Percentiles rank a stretch among this genome's conserved stretches.
Conservation (phyloP, 2,888 invertebrate genomes). For the Euclidia mi region DNA sequence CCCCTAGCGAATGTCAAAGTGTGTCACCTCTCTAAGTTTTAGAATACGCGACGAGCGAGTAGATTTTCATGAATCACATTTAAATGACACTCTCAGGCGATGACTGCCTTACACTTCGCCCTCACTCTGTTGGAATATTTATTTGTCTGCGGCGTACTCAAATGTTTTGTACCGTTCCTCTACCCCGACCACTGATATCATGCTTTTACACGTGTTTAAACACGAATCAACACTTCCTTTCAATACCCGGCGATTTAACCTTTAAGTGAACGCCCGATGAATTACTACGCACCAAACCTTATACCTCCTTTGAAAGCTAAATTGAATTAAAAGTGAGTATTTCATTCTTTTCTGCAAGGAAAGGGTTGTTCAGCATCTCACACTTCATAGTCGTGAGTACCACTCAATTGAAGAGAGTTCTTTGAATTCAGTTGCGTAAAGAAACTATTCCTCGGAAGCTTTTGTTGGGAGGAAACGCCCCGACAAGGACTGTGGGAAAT, state of each 20-base stretch:
- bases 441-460: conserved; percentile 56
- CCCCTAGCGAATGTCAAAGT: conserved; percentile 25
- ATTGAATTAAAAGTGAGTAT: conserved; percentile 29
- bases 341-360: conserved; percentile 21
- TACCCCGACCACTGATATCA: conserved; percentile 17
- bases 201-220: conserved; percentile 32
- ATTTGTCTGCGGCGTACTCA: conserved; percentile 64
- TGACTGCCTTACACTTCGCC: conserved; percentile 69
- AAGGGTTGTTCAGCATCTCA: conserved; percentile 52
- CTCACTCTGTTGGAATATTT: conserved; percentile 69
- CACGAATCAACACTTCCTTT: conserved; percentile 20
- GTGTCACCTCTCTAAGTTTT: conserved; percentile 45
- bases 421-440: conserved; percentile 69
- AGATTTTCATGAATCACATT: conserved; percentile 73
- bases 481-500: too few relatives aligned
- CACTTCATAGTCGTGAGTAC: conserved; percentile 61
- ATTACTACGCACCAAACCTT: conserved; percentile 6
- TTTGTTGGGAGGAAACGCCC: too few relatives aligned
- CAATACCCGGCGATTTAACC: conserved; percentile 8
- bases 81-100: conserved; percentile 69
- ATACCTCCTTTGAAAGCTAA: conserved; percentile 9
- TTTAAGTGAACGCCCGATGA: conserved; percentile 15
- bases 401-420: conserved; percentile 63
- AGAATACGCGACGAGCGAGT: conserved; percentile 44
- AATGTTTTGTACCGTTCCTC: conserved; percentile 42